Evolutionary conservation across 37 sponge, comb jelly and placozoan species (phyloP).

Genomic region (Agelas oroides): DNA sequence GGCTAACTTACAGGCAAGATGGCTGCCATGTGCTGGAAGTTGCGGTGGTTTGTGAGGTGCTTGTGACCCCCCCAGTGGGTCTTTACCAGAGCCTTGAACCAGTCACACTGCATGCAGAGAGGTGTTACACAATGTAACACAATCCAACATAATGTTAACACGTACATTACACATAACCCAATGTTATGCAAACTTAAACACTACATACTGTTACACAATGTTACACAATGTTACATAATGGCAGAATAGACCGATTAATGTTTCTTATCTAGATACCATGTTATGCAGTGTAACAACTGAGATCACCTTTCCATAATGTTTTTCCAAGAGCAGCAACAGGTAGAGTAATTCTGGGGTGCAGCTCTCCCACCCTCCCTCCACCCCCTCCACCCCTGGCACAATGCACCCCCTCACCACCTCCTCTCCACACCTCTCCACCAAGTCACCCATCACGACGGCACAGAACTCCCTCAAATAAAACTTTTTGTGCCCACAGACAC

Average conservation of each 20-base stretch:
- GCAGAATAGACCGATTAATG: too few relatives aligned
- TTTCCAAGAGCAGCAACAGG: slow-evolving; percentile 22
- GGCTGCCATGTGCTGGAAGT: slow-evolving; percentile 18
- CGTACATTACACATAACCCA: too few relatives aligned
- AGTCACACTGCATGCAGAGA: slow-evolving; percentile 27
- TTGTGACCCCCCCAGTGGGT: not conserved
- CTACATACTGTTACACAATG: too few relatives aligned
- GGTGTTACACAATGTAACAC: too few relatives aligned
- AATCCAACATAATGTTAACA: too few relatives aligned
- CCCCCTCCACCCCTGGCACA: not conserved
- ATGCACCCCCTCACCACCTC: not conserved
- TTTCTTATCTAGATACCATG: too few relatives aligned
- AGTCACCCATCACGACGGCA: slow-evolving; percentile 11
- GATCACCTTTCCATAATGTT: slow-evolving; percentile 1
- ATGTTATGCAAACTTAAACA: too few relatives aligned
- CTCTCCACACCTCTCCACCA: slow-evolving; percentile 14
- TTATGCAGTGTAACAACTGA: too few relatives aligned
- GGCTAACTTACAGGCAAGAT: slow-evolving; percentile 8
- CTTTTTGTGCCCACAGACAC: slow-evolving; percentile 14
- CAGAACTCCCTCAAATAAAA: slow-evolving; percentile 50
- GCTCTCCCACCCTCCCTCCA: slow-evolving; percentile 53
- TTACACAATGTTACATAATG: too few relatives aligned
- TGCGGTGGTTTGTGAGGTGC: not conserved
- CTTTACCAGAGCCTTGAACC: slow-evolving; percentile 27
- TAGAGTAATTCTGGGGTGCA: slow-evolving; percentile 58